These are phyloP conservation scores for Brachionus rotundiformis DNA, from an alignment of 1,140 invertebrate genomes.

Conservation along the genomic window DNA sequence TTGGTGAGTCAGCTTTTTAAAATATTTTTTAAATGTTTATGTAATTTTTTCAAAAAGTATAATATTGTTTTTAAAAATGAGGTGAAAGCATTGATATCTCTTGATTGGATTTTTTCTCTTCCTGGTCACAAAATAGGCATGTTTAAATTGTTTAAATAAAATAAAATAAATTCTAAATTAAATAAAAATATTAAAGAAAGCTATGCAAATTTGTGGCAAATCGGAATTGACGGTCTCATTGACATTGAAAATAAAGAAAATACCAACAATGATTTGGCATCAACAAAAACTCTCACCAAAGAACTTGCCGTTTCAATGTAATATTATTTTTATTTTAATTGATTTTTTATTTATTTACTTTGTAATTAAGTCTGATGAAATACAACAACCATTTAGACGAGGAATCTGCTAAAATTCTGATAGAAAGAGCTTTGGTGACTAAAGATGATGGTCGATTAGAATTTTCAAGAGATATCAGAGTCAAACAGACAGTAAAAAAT, in stretches of 20 bases:
- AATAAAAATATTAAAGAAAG: neutral
- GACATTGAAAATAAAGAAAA: conserved; percentile 17
- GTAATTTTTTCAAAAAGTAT: conserved; percentile 28
- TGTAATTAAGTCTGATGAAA: conserved; percentile 19
- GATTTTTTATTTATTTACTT: neutral
- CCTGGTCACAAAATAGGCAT: conserved; percentile 34
- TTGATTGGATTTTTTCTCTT: conserved; percentile 49
- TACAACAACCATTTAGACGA: conserved; percentile 31
- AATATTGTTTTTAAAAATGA: conserved; percentile 41
- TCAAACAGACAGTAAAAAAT: conserved; percentile 31
- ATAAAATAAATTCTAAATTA: neutral
- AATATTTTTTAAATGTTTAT: too few relatives aligned
- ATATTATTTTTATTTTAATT: neutral
- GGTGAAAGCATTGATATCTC: neutral
- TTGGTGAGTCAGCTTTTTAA: conserved; percentile 1
- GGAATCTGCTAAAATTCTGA: conserved; percentile 9
- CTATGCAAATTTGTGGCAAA: neutral
- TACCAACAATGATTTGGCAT: neutral
- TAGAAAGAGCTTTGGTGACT: conserved; percentile 20
- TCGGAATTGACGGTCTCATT: conserved; percentile 7
- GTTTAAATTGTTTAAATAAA: conserved; percentile 8
- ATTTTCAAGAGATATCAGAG: conserved; percentile 39
- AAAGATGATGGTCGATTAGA: conserved; percentile 34
- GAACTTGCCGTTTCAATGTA: conserved; percentile 37
- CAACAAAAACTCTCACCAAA: neutral